Evolutionary conservation across 2,113 vertebrate genomes (phyloP).

Genomic region (Halcyon senegalensis): DNA sequence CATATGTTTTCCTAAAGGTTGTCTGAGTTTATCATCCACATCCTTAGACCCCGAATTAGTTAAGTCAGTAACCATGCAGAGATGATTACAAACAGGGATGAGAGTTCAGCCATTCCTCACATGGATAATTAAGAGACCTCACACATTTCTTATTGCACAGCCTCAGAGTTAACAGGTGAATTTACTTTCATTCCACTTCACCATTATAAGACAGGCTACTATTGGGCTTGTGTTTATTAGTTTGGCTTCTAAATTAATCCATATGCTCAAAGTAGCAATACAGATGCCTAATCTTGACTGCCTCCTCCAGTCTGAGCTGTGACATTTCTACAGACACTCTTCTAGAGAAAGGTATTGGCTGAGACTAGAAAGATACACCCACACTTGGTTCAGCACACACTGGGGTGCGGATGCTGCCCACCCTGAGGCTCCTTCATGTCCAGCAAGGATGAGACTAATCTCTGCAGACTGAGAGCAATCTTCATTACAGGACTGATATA

Average conservation of each 20-base stretch:
- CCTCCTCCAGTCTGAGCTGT: constrained; percentile 4
- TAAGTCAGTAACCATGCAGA: neutral
- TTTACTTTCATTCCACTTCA: neutral
- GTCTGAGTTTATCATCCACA: neutral
- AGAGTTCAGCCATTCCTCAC: neutral
- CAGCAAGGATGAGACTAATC: neutral
- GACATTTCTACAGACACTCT: neutral
- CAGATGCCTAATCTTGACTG: neutral
- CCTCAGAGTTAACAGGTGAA: neutral
- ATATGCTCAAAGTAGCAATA: neutral
- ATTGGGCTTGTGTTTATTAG: neutral
- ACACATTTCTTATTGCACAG: neutral
- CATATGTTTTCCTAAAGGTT: neutral
- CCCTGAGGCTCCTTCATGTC: neutral
- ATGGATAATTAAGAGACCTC: neutral
- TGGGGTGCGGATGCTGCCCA: neutral
- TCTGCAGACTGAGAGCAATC: neutral
- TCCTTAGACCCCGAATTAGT: neutral
- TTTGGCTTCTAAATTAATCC: constrained; percentile 4
- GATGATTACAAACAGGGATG: neutral
- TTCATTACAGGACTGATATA: neutral
- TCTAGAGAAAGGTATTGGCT: neutral
- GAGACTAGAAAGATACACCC: neutral
- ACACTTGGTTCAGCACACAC: neutral
- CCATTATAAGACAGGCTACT: neutral